A percentile compares a stretch with the other conserved stretches of the same genome.
Conservation (phyloP, 1,140 invertebrate genomes). For the Phthorimaea operculella region DNA sequence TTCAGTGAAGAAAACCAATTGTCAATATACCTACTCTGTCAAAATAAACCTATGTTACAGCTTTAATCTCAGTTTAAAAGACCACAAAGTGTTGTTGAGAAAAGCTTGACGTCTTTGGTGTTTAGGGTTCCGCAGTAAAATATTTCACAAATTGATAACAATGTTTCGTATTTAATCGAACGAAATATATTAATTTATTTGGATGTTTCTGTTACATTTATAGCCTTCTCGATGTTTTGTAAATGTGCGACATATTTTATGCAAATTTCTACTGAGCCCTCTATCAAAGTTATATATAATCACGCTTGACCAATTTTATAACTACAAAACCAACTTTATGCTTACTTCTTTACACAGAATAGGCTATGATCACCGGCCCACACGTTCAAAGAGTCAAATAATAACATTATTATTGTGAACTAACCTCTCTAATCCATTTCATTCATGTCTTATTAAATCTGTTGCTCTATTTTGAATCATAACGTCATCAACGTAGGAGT, state of each 20-base stretch:
- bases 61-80: conserved; percentile 13
- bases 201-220: too few relatives aligned
- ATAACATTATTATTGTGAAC: conserved; percentile 57
- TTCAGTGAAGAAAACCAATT: neutral
- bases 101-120: conserved; percentile 12
- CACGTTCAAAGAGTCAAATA: conserved; percentile 49
- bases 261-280: too few relatives aligned
- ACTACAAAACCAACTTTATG: conserved; percentile 48
- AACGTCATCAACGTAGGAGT: conserved; percentile 13
- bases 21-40: neutral
- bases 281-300: neutral
- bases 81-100: conserved; percentile 13
- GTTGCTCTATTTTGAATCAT: conserved; percentile 1
- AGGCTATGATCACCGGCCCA: conserved; percentile 53
- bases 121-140: conserved; percentile 12
- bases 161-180: neutral
- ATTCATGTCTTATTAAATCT: neutral
- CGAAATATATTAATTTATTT: too few relatives aligned
- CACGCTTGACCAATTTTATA: conserved; percentile 16
- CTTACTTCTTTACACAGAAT: conserved; percentile 50
- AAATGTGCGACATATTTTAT: too few relatives aligned
- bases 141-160: neutral
- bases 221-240: too few relatives aligned
- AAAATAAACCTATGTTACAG: conserved; percentile 11
- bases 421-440: neutral